Base-by-base conservation (phyloP, 2,888 invertebrate genomes). In the Carabus problematicus region DNA sequence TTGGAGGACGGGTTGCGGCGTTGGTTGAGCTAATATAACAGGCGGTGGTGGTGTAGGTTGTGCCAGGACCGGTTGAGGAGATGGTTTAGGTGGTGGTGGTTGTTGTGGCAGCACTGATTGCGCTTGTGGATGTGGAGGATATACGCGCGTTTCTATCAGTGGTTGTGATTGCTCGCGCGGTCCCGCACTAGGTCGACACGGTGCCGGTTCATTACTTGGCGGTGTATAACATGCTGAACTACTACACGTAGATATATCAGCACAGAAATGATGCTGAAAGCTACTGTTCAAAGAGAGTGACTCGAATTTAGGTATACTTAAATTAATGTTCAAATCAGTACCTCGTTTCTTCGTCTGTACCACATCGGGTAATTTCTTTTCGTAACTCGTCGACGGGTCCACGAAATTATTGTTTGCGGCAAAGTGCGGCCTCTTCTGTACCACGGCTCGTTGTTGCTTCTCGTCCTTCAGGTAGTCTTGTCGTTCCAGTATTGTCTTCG, bases 211-310 rank as follows among this genome's bases (percentile, higher is more conserved):
- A 29, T 29, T 47, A 14, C 2, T 11, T n/a, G n/a, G 11, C 2
- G 12, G 11, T 45, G n/a, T 12, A 14, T 49, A 52, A 62, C 62
- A 62, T 1, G 11, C 19, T 4, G 62, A 54, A 29, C 64, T 64
- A 64, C 55, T 55, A 59, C 67, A 67, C 42, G 67, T 40, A 8
- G 59, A 59, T 52, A 67, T 67, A 67, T 67, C 67, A n/a, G 59
- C 42, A 52, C 67, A 67, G 52, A 67, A 67, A 52, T 67, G 67
- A 67, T 67, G 67, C 14, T 67, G 60, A 41, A 67, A 67, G 40
- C 67, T 67, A 59, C 52, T 67, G 39, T 67, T 67, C 54, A 67
- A 67, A 12, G 67, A 60, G 49, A 60, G 59, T 8, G 67, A 67
- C 19, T 52, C 59, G 49, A 59, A 49, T 47, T 59, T 52, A 58